These are phyloP conservation scores for Porites lobata DNA, from an alignment of 92 coral and sea anemone genomes.

Conservation along the genomic window DNA sequence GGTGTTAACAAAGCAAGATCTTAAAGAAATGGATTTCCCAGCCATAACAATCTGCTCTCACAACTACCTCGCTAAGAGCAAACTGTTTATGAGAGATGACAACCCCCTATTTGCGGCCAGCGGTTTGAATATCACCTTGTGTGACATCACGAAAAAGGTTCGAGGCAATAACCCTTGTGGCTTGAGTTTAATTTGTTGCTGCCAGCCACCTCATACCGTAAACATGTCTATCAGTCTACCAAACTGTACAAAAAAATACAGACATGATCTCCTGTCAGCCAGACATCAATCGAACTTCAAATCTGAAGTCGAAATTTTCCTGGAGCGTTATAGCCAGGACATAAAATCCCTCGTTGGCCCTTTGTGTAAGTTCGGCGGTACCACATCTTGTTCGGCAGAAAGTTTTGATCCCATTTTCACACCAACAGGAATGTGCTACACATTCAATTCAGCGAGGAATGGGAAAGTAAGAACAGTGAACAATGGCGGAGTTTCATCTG, in stretches of 20 bases:
- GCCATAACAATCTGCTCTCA: constrained; percentile 66
- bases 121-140: constrained; percentile 46
- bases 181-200: constrained; percentile 47
- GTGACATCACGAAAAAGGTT: constrained; percentile 37
- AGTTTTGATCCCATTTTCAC: constrained; percentile 34
- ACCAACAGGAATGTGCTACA: constrained; percentile 53
- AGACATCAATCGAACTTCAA: background rate
- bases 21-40: constrained; percentile 44
- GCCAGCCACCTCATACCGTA: background rate
- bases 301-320: constrained; percentile 14
- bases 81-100: constrained; percentile 35
- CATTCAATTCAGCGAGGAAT: constrained; percentile 55
- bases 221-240: background rate
- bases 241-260: constrained; percentile 45
- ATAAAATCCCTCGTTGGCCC: background rate
- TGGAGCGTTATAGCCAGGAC: constrained; percentile 39
- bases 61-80: constrained; percentile 31
- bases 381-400: background rate
- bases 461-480: background rate
- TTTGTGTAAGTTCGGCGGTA: constrained; percentile 18
- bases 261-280: background rate
- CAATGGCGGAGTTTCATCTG: constrained; percentile 20
- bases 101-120: constrained; percentile 40
- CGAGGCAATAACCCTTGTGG: constrained; percentile 57
- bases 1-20: background rate